These are phyloP conservation scores for Lepidocyrtoides sp. DNA, from an alignment of 2,888 invertebrate genomes.

Conservation along the genomic window DNA sequence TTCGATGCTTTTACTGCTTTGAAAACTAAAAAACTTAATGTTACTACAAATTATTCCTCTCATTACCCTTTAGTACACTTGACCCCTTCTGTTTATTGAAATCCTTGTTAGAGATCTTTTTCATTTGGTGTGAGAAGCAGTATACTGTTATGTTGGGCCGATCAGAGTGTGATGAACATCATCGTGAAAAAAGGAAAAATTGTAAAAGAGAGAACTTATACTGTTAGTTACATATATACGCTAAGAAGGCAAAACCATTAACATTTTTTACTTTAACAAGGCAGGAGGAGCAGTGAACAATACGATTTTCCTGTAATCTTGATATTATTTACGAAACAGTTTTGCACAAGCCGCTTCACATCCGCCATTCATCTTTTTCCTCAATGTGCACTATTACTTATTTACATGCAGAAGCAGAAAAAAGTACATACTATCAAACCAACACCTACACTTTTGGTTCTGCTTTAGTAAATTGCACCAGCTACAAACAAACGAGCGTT, in stretches of 20 bases:
- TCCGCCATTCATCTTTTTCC: slow-evolving; percentile 49
- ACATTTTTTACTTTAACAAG: background rate
- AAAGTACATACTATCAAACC: background rate
- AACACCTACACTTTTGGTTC: background rate
- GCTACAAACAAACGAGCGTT: background rate
- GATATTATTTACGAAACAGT: slow-evolving; percentile 39
- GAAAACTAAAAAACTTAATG: slow-evolving; percentile 32
- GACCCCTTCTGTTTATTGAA: slow-evolving; percentile 45
- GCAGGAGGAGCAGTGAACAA: slow-evolving; percentile 39
- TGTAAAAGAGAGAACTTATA: background rate
- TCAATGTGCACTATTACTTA: no score
- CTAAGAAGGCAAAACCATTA: background rate
- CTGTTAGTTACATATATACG: background rate
- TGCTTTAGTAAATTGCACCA: background rate
- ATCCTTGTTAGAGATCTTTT: slow-evolving; percentile 16
- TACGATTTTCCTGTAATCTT: slow-evolving; percentile 23
- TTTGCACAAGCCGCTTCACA: slow-evolving; percentile 53
- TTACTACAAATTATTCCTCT: slow-evolving; percentile 53
- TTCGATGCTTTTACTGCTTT: background rate
- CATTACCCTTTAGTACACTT: slow-evolving; percentile 49
- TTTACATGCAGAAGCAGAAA: background rate
- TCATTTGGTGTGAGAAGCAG: slow-evolving; percentile 7
- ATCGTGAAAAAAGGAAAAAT: slow-evolving; percentile 26
- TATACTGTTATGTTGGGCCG: slow-evolving; percentile 3
- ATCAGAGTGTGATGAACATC: slow-evolving; percentile 1